Evolutionary conservation across 2,113 vertebrate species (phyloP).

Genomic region (Columba livia): DNA sequence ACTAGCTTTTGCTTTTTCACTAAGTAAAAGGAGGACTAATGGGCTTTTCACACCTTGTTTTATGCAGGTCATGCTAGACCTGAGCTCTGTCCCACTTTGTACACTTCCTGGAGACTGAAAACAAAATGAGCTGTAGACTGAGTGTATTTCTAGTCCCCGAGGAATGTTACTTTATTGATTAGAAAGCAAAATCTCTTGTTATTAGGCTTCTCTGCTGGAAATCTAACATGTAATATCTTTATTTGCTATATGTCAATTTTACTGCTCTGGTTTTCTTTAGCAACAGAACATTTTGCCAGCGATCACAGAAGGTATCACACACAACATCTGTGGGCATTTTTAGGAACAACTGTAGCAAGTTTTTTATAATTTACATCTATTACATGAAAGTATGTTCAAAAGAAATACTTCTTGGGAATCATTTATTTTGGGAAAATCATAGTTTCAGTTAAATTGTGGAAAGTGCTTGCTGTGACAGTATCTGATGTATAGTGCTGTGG

Average conservation of each 20-base stretch:
- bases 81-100: neutral
- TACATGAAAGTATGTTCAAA: neutral
- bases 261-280: neutral
- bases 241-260: neutral
- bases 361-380: neutral
- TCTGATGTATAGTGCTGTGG: neutral
- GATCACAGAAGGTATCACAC: neutral
- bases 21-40: neutral
- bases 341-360: neutral
- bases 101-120: neutral
- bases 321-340: neutral
- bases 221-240: neutral
- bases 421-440: neutral
- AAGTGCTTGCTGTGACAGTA: neutral
- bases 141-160: neutral
- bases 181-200: neutral
- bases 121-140: neutral
- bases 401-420: neutral
- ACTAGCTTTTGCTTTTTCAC: neutral
- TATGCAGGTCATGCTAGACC: neutral
- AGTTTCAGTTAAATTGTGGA: neutral
- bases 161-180: neutral
- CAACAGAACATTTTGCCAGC: neutral
- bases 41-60: neutral
- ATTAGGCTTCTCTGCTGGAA: neutral